Conservation (phyloP, 2,888 invertebrate genomes). For the Euproctis similis region DNA sequence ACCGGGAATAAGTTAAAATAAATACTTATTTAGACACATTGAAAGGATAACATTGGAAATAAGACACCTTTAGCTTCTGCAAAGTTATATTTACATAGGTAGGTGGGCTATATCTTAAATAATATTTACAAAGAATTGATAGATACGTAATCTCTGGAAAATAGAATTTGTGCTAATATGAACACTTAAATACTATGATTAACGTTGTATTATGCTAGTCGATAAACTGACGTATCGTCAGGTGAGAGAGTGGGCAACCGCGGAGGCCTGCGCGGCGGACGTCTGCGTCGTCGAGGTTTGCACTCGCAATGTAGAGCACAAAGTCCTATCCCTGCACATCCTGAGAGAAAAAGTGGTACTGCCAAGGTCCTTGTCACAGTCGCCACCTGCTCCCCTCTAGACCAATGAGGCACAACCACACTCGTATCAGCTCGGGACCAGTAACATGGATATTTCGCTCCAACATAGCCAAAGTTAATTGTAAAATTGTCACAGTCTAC, state of each 20-base stretch:
- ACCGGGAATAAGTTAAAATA: too few relatives aligned
- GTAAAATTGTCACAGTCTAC: conserved; percentile 87
- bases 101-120: too few relatives aligned
- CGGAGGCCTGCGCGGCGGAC: conserved; percentile 79
- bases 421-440: conserved; percentile 87
- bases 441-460: conserved; percentile 79
- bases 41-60: conserved; percentile 4
- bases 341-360: conserved; percentile 87
- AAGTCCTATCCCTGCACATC: conserved; percentile 88
- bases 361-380: conserved; percentile 89
- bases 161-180: conserved; percentile 27
- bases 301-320: conserved; percentile 93
- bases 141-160: conserved; percentile 20
- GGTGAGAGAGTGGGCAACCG: conserved; percentile 74
- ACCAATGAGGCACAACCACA: conserved; percentile 89
- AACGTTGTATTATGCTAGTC: conserved; percentile 43
- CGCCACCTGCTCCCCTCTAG: conserved; percentile 86
- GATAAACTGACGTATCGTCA: conserved; percentile 69
- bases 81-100: conserved; percentile 27
- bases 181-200: conserved; percentile 3
- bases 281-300: conserved; percentile 80
- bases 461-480: conserved; percentile 80
- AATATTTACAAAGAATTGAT: conserved; percentile 33
- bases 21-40: too few relatives aligned
- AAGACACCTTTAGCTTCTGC: conserved; percentile 13